phyloP scores from a whole-genome alignment of 2,888 invertebrate genomes.

The Conchocele bisecta region DNA sequence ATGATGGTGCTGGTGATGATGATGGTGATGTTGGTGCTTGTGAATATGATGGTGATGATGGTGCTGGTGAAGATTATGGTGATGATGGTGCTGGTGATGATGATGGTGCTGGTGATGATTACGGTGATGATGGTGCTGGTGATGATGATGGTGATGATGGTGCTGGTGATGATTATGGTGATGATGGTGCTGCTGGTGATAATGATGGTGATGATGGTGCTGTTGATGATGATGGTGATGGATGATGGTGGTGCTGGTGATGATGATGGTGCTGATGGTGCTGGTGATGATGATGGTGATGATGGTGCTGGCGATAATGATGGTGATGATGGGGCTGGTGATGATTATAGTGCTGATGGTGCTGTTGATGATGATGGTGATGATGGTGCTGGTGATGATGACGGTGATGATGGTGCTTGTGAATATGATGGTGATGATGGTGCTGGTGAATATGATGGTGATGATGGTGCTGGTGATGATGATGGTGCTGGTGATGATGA shows the following conservation, averaged over 20 bases:
- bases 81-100: too few relatives aligned
- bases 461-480: conserved; percentile 10
- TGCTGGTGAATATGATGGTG: too few relatives aligned
- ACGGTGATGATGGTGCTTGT: neutral
- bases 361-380: neutral
- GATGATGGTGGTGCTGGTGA: neutral
- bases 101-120: conserved; percentile 8
- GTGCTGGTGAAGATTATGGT: too few relatives aligned
- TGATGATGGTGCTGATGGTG: conserved; percentile 2
- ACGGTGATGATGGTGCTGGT: conserved; percentile 1
- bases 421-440: too few relatives aligned
- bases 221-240: conserved; percentile 7
- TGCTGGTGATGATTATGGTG: too few relatives aligned
- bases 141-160: conserved; percentile 11
- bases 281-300: too few relatives aligned
- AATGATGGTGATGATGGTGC: neutral
- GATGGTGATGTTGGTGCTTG: neutral
- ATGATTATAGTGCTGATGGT: conserved; percentile 2
- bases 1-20: conserved; percentile 5
- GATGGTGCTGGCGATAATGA: too few relatives aligned
- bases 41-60: too few relatives aligned
- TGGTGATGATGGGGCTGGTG: too few relatives aligned
- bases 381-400: conserved; percentile 4
- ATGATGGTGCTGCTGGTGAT: too few relatives aligned
- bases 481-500: conserved; percentile 12